Conservation (phyloP, 2,797 vertebrate genomes). For the Nasua narica region DNA sequence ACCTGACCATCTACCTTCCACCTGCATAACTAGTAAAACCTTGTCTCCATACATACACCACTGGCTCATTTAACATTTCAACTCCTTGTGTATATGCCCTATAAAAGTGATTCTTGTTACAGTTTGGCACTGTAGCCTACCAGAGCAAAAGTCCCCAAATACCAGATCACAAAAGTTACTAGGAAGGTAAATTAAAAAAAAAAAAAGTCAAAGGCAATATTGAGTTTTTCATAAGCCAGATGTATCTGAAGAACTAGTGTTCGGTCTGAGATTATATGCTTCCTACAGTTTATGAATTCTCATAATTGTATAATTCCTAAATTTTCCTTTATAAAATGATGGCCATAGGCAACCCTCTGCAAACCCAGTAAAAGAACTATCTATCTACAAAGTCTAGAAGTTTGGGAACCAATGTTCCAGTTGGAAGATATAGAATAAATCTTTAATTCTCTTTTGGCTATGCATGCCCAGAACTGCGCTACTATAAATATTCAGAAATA, state of each 20-base stretch:
- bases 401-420: not conserved
- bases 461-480: not conserved
- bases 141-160: not conserved
- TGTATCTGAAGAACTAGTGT: not conserved
- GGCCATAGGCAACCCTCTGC: not conserved
- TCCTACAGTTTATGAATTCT: not conserved
- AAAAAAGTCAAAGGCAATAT: too few relatives aligned
- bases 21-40: not conserved
- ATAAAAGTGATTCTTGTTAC: not conserved
- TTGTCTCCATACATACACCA: not conserved
- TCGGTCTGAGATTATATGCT: not conserved
- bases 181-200: not conserved
- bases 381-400: not conserved
- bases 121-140: not conserved
- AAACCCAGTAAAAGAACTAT: not conserved
- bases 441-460: not conserved
- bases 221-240: not conserved
- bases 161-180: not conserved
- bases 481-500: constrained; percentile 29
- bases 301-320: not conserved
- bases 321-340: not conserved
- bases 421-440: not conserved
- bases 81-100: not conserved
- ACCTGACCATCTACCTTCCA: not conserved
- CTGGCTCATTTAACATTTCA: not conserved